Conservation (phyloP, 1,140 invertebrate genomes). For the Meteorus sp. region DNA sequence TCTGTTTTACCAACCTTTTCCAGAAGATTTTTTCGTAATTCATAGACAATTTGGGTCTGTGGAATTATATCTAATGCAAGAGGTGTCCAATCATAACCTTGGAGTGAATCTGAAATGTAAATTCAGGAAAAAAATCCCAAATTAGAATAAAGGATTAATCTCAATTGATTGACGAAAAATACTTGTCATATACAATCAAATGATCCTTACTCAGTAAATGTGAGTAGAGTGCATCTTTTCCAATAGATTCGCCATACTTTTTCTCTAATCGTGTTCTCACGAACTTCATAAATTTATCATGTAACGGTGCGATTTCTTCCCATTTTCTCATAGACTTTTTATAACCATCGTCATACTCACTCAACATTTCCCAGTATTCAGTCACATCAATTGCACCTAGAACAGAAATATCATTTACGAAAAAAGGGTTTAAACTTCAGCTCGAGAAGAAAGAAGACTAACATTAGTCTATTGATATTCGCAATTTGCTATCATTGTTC, state of each 20-base stretch:
- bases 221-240: conserved; percentile 56
- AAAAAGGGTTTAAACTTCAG: conserved; percentile 1
- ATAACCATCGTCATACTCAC: conserved; percentile 60
- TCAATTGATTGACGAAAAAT: no score
- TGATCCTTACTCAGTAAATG: conserved; percentile 62
- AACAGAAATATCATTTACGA: conserved; percentile 27
- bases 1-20: conserved; percentile 56
- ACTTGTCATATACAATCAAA: conserved; percentile 9
- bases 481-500: no score
- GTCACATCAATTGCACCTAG: conserved; percentile 50
- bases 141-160: conserved; percentile 11
- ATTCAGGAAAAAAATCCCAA: conserved; percentile 23
- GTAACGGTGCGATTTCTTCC: conserved; percentile 59
- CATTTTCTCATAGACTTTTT: conserved; percentile 58
- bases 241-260: conserved; percentile 44
- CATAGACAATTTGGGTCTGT: conserved; percentile 60
- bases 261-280: conserved; percentile 45
- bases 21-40: conserved; percentile 63
- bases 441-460: not conserved
- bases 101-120: conserved; percentile 57
- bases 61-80: conserved; percentile 61
- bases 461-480: not conserved
- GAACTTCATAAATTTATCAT: conserved; percentile 62
- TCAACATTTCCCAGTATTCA: conserved; percentile 65
- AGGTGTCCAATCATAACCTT: conserved; percentile 65